phyloP scores from a whole-genome alignment of 1,140 invertebrate genomes.

The Ceratitis capitata region DNA sequence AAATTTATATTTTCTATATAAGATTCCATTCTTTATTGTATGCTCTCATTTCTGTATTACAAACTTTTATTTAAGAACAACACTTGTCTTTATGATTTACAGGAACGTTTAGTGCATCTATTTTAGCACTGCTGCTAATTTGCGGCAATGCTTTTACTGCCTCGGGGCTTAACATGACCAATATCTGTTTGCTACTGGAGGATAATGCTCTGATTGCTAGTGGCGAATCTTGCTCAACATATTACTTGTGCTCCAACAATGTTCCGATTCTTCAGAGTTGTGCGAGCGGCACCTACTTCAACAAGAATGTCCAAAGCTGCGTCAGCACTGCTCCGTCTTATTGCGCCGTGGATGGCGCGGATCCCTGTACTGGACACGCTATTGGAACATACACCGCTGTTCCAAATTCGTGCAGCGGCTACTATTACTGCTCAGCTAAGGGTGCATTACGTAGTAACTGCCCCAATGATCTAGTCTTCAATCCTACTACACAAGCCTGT shows the following conservation, averaged over 20 bases:
- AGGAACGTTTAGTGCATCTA: neutral
- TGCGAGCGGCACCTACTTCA: neutral
- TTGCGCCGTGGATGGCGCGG: constrained; percentile 31
- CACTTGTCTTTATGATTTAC: neutral
- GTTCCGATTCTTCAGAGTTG: constrained; percentile 42
- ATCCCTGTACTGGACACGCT: constrained; percentile 44
- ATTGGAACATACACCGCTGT: constrained; percentile 44
- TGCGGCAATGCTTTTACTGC: neutral
- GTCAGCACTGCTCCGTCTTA: constrained; percentile 10
- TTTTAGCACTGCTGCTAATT: neutral
- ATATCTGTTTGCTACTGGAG: constrained; percentile 47
- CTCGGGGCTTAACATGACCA: constrained; percentile 45
- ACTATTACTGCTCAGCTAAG: constrained; percentile 47
- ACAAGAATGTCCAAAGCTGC: constrained; percentile 39
- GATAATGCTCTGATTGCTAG: constrained; percentile 45
- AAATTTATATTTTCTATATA: too few species aligned
- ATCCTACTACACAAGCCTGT: constrained; percentile 46
- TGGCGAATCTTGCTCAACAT: constrained; percentile 46
- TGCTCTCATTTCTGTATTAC: too few species aligned
- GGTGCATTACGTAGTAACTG: constrained; percentile 44
- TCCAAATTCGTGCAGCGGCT: constrained; percentile 44
- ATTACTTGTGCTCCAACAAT: constrained; percentile 47
- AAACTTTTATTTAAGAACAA: too few species aligned
- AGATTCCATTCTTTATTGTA: too few species aligned
- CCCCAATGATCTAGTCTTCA: constrained; percentile 49